Evolutionary conservation across 2,888 invertebrate genomes (phyloP).

Genomic region (Diaperis boleti): DNA sequence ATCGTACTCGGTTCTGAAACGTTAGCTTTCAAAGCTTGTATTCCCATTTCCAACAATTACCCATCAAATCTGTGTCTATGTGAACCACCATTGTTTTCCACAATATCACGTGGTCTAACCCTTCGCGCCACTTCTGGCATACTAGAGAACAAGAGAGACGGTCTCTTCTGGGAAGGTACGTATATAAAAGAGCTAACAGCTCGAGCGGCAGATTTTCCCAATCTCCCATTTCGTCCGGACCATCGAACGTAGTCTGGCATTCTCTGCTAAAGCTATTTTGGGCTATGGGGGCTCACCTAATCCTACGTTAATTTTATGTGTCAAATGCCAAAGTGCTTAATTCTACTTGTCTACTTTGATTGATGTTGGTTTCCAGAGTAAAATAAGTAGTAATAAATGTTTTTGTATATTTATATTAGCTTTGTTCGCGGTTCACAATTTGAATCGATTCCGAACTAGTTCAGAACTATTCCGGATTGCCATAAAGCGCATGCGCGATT

Average conservation of each 20-base stretch:
- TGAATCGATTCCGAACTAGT: too few relatives aligned
- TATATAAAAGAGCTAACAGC: slow-evolving; percentile 57
- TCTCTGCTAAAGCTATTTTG: slow-evolving; percentile 10
- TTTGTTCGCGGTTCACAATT: too few relatives aligned
- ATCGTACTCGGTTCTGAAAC: slow-evolving; percentile 58
- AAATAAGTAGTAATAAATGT: not conserved
- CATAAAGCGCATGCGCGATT: too few relatives aligned
- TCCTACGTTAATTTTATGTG: slow-evolving; percentile 37
- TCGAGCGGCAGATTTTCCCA: slow-evolving; percentile 57
- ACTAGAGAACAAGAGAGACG: slow-evolving; percentile 58
- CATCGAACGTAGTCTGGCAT: slow-evolving; percentile 23
- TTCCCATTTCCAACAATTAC: slow-evolving; percentile 38
- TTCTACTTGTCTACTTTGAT: slow-evolving; percentile 26
- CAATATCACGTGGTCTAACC: slow-evolving; percentile 53
- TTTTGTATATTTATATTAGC: too few relatives aligned
- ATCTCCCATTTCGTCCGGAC: slow-evolving; percentile 45
- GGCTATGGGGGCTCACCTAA: slow-evolving; percentile 17
- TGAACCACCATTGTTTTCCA: slow-evolving; percentile 59
- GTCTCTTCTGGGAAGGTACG: slow-evolving; percentile 57
- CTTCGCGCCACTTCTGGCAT: slow-evolving; percentile 58
- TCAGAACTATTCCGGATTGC: too few relatives aligned
- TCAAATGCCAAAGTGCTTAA: slow-evolving; percentile 32
- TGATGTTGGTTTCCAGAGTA: slow-evolving; percentile 6
- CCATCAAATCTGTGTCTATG: slow-evolving; percentile 60
- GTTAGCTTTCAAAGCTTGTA: slow-evolving; percentile 1